These are phyloP conservation scores for Helicoverpa assulta DNA, from an alignment of 2,888 invertebrate genomes.

Conservation along the genomic window DNA sequence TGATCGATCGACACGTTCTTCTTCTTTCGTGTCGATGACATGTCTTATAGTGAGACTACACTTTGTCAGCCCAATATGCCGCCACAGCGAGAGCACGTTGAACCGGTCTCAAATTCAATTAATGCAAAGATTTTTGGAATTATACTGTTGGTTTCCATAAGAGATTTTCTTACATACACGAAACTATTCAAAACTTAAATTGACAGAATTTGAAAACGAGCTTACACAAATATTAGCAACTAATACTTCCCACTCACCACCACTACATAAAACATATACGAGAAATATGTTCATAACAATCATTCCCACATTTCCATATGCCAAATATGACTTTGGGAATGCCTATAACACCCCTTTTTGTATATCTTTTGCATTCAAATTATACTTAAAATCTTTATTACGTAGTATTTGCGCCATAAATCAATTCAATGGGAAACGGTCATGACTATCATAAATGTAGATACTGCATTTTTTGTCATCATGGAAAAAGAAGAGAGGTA, in stretches of 20 bases:
- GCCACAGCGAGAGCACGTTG: too few species aligned
- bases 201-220: too few species aligned
- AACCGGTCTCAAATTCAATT: too few species aligned
- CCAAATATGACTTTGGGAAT: slow-evolving; percentile 13
- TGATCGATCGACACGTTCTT: too few species aligned
- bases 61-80: too few species aligned
- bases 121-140: too few species aligned
- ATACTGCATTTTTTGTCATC: slow-evolving; percentile 16
- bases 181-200: too few species aligned
- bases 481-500: slow-evolving; percentile 19
- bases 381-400: slow-evolving; percentile 39
- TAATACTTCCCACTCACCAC: neutral
- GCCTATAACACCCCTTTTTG: slow-evolving; percentile 17
- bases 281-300: slow-evolving; percentile 23
- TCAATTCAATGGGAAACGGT: slow-evolving; percentile 39
- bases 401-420: slow-evolving; percentile 25
- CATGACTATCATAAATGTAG: slow-evolving; percentile 28
- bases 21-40: too few species aligned
- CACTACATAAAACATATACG: slow-evolving; percentile 20
- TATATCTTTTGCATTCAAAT: slow-evolving; percentile 52
- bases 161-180: too few species aligned
- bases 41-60: too few species aligned
- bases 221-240: neutral
- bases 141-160: too few species aligned
- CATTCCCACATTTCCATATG: slow-evolving; percentile 23